Conservation (phyloP, 2,113 vertebrate species). For the Elephantulus edwardii region DNA sequence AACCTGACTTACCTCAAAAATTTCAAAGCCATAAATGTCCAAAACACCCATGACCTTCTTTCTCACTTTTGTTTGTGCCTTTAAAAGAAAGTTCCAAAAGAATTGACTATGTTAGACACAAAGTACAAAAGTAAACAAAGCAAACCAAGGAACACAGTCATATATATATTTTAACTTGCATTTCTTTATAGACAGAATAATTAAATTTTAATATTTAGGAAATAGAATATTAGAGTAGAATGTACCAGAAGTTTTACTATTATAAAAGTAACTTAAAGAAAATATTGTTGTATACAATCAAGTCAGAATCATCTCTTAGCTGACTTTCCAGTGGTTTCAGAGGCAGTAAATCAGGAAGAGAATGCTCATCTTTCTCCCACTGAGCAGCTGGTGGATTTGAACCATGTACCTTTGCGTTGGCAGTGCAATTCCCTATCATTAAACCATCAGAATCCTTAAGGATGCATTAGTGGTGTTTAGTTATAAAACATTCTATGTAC, state of each 20-base stretch:
- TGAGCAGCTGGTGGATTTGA: too few relatives aligned
- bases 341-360: too few relatives aligned
- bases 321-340: too few relatives aligned
- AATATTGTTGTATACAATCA: background rate
- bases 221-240: background rate
- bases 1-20: constrained; percentile 94
- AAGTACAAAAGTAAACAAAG: constrained; percentile 13
- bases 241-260: constrained; percentile 9
- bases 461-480: too few relatives aligned
- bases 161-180: background rate
- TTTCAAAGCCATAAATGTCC: constrained; percentile 99
- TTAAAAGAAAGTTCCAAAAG: constrained; percentile 65
- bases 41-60: constrained; percentile 99
- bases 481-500: too few relatives aligned
- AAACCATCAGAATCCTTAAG: too few relatives aligned
- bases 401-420: too few relatives aligned
- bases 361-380: too few relatives aligned
- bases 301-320: too few relatives aligned
- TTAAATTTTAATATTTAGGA: background rate
- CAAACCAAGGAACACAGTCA: background rate
- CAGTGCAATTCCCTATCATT: too few relatives aligned
- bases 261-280: background rate
- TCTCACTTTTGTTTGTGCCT: constrained; percentile 95
- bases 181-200: background rate
- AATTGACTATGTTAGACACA: background rate